Base-by-base conservation (phyloP, 2,888 invertebrate species). In the Cheilosia vulpina region DNA sequence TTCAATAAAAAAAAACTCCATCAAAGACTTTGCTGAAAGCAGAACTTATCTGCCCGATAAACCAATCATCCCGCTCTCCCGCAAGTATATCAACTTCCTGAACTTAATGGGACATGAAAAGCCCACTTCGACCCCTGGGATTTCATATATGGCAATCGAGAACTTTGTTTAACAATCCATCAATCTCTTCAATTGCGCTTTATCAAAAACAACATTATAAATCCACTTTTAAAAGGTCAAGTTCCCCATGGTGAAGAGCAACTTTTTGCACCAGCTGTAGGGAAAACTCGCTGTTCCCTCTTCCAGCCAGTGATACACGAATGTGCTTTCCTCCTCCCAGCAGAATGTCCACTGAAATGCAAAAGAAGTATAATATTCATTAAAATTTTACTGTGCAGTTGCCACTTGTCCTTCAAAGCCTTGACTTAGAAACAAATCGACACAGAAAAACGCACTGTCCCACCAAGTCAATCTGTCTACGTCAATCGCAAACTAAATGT, bases 131-230 rank as follows among this genome's bases (percentile, higher is more conserved):
- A 9, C 3, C 34, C 2, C 3, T 38, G 13, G 13, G 38, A 38
- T 13, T 38, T 13, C 13, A 38, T 13, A 1, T 27, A 13, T 3
- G 38, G 38, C 2, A 38, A 38, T 38, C 13, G 13, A 69, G 65
- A 78, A 69, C 55, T 78, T 78, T 78, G 27, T 57, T 38, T 47
- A 78, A 63, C 62, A 69, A 71, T 78, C 77, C 77, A 78, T 78
- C 77, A 62, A 78, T 78, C 63, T 60, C 31, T 52, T 58, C 6
- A 52, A 47, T 58, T 57, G 1, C 43, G 52, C 27, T 57, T 45
- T 15, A 19, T 24, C 13, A 19, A 15, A 38, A 65, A 38, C 38
- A 38, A 65, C 1, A 11, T 17, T 17, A 17, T n/a, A 65, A 34
- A 21, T 47, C 19, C 62, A 55, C 19, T 13, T 38, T 38, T 13